A percentile compares a stretch with the other conserved stretches of the same genome.
phyloP scores from a whole-genome alignment of 2,888 invertebrate genomes.

The Sinotaia quadrata region DNA sequence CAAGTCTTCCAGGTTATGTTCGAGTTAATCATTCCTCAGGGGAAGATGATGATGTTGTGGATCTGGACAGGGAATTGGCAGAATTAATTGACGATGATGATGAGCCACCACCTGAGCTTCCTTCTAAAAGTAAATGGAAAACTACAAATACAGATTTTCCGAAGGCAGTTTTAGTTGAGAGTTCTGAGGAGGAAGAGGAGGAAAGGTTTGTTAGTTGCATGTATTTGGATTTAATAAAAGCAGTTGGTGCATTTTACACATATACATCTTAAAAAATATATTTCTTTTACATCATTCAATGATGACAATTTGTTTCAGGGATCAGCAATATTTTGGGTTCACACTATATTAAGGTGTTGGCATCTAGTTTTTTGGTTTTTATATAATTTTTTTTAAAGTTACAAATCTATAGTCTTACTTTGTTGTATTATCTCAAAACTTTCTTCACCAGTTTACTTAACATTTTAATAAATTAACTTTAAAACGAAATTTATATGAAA shows the following conservation, averaged over 20 bases:
- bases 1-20: conserved; percentile 18
- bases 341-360: no score
- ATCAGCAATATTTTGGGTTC: background rate
- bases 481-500: no score
- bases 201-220: conserved; percentile 18
- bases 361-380: no score
- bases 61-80: conserved; percentile 36
- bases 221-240: background rate
- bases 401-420: no score
- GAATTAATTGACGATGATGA: conserved; percentile 31
- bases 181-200: conserved; percentile 21
- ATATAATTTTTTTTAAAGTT: no score
- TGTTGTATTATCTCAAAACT: no score
- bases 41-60: conserved; percentile 18
- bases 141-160: background rate
- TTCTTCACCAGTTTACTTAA: no score
- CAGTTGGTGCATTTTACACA: background rate
- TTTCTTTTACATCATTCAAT: background rate
- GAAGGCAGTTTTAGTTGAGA: conserved; percentile 7
- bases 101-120: conserved; percentile 33
- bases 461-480: no score
- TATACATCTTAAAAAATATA: background rate
- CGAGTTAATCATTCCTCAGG: background rate
- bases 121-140: conserved; percentile 30
- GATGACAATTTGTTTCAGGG: background rate